Base-by-base conservation (phyloP, 1,140 invertebrate species). In the Drosophila nebulosa region DNA sequence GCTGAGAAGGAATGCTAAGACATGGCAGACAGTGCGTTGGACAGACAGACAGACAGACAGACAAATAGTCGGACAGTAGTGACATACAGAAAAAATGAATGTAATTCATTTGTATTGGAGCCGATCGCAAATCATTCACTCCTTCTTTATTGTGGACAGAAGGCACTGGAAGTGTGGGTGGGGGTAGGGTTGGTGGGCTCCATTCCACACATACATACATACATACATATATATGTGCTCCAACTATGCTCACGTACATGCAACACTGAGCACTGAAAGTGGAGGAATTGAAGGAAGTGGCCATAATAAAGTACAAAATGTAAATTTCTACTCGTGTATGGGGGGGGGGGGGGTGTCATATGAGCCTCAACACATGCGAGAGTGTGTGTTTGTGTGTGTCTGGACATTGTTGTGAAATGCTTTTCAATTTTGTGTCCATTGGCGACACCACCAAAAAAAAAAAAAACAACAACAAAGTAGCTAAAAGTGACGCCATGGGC, bases 351-450 rank as follows among this genome's bases (percentile, higher is more conserved):
- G 7, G 39, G 77, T 79, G 69, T 73, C 51, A 61, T 76, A 51
- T 73, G 14, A 1, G 63, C 46, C 63, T 57, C 39, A 21, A 46
- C 39, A 21, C 39, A 46, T 21, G 16, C 14, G 63, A 60, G 65
- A 42, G 30, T 52, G 55, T 36, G 65, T 12, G 24, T 55, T 21
- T 58, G 14, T 32, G 50, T 55, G 16, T 18, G 46, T 51, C 52
- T 86, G 80, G 80, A 85, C 80, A 86, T 81, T 85, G 83, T 85
- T 85, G 80, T 86, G 80, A 85, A 85, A 85, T 88, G 80, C 74
- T 85, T 73, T 79, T 85, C 69, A 72, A 77, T 86, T 86, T 73
- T 65, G 65, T 85, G 80, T 85, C 81, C 80, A 86, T 75, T 84
- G 80, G 79, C 74, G 80, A 86, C 80, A 85, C 78, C 83, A 81